These are phyloP conservation scores for Riparia riparia DNA, from an alignment of 2,113 vertebrate genomes.

Conservation along the genomic window DNA sequence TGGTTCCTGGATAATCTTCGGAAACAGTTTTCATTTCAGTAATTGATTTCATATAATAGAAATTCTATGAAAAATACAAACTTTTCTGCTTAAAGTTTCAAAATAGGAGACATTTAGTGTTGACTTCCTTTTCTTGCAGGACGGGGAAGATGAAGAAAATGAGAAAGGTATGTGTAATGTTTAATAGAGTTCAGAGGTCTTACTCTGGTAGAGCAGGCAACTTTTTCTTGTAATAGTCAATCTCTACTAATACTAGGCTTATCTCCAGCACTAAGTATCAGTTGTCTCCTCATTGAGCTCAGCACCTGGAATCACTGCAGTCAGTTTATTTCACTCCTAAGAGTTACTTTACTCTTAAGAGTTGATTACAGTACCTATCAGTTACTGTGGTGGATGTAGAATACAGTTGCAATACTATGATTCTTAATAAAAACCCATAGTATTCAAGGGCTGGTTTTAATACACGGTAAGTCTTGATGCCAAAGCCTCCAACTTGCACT, in stretches of 20 bases:
- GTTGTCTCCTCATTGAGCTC: conserved; percentile 60
- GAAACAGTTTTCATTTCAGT: background rate
- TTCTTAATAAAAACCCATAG: conserved; percentile 50
- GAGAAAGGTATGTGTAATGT: conserved; percentile 93
- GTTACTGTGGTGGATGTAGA: conserved; percentile 70
- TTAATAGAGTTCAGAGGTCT: conserved; percentile 67
- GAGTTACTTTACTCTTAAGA: conserved; percentile 68
- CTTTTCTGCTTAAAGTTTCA: background rate
- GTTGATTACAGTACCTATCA: conserved; percentile 59
- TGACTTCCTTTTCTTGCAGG: conserved; percentile 81
- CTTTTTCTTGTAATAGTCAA: conserved; percentile 47
- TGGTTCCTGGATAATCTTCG: background rate
- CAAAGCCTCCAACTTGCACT: conserved; percentile 59
- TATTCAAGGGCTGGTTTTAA: conserved; percentile 43
- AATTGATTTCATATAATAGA: background rate
- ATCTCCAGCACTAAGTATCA: conserved; percentile 56
- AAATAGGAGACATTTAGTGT: conserved; percentile 66
- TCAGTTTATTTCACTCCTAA: conserved; percentile 68
- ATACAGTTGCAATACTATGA: conserved; percentile 23
- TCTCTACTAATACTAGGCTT: conserved; percentile 65
- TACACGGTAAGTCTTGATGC: conserved; percentile 73
- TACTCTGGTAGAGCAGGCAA: conserved; percentile 57
- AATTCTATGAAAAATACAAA: background rate
- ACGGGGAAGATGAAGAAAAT: conserved; percentile 90
- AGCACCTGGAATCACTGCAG: conserved; percentile 50